Evolutionary conservation across 2,797 vertebrate species (phyloP).

Genomic region (Poecile montanus): DNA sequence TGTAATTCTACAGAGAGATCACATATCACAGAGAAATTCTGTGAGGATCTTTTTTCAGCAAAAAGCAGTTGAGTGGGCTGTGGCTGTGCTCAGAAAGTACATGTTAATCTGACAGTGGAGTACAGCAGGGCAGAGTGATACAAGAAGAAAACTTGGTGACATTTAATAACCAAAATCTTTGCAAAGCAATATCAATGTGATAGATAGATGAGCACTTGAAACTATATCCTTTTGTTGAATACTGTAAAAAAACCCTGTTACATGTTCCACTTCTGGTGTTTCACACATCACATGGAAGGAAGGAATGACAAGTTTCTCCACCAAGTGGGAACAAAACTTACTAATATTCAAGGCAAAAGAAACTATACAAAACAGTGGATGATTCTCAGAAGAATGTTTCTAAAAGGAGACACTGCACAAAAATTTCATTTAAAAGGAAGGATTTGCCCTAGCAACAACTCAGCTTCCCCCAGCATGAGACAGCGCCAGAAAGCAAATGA

Average conservation of each 20-base stretch:
- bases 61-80: constrained; percentile 38
- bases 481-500: not conserved
- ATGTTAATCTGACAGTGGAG: not conserved
- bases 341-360: not conserved
- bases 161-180: not conserved
- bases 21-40: constrained; percentile 8
- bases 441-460: not conserved
- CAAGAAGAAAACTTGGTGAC: not conserved
- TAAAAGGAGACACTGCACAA: not conserved
- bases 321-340: not conserved
- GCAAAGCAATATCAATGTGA: not conserved
- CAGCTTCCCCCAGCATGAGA: not conserved
- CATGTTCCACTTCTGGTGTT: not conserved
- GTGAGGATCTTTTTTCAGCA: not conserved
- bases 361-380: not conserved
- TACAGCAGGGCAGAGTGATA: not conserved
- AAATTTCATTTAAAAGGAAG: not conserved
- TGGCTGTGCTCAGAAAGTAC: constrained; percentile 10
- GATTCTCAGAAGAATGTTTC: not conserved
- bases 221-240: not conserved
- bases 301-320: not conserved
- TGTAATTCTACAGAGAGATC: constrained; percentile 4
- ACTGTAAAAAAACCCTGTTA: not conserved
- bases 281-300: not conserved
- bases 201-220: constrained; percentile 2